Evolutionary conservation across 1,140 invertebrate genomes (phyloP), one percentile per base, ranked within the genome.

Genomic region (Psilanteris sp.): DNA sequence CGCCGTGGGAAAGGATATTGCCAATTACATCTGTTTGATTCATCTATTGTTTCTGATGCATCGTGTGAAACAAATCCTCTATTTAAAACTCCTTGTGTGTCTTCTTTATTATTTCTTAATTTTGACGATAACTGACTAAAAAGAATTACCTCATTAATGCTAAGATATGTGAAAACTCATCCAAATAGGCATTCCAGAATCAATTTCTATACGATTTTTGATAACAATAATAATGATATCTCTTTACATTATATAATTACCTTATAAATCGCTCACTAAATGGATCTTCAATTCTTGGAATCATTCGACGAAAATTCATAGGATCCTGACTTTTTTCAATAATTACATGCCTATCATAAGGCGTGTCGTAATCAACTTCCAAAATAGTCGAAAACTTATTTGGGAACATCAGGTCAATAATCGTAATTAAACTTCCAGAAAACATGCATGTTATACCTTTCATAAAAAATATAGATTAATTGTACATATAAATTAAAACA

Each of bases 281-380:
- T 5, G 84, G 80, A 62, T 87, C 84, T 13, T 86, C 84, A 0
- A 79, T 91, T 90, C 75, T 91, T 89, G 61, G 89, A 87, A 79
- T 90, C 89, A 85, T 93, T 90, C 83, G 91, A 85, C 82, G 90
- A 79, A 89, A 91, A 89, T 85, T 90, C 20, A 92, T 89, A n/a
- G 91, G 93, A 73, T 94, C 93, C 77, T 94, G 92, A 75, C 94
- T 96, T 83, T 96, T 95, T 77, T 96, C 95, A 36, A 97, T 94
- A 11, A 97, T 96, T 10, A 96, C 95, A 83, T 97, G 96, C 20
- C 95, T 89, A 83, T 97, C 96, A 73, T 97, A 97, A 0, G 96
- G 96, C 0, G 96, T 97, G 80, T 96, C 96, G 81, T 97, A 97
- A 86, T 98, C 96, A 8, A 98, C 95, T 83, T 98, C 96, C 27